Percentiles rank a stretch among this genome's conserved stretches.
These are phyloP conservation scores for Caenorhabditis inopinata DNA, from an alignment of 1,140 invertebrate genomes.

Conservation along the genomic window DNA sequence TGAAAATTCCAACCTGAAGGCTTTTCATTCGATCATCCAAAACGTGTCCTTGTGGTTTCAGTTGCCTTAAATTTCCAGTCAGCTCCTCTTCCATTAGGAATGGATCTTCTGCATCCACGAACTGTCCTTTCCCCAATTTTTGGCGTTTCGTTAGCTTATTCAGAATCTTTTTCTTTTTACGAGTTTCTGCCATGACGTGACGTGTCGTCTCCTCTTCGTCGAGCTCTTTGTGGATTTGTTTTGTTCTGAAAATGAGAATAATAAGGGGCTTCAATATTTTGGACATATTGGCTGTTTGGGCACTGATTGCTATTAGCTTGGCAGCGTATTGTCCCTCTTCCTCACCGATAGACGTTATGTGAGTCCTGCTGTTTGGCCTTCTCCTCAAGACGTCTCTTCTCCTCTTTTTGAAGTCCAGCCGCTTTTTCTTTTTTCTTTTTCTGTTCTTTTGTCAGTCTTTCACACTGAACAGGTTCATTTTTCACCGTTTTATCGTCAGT, in stretches of 20 bases:
- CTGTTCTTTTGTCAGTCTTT: constrained; percentile 44
- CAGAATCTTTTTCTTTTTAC: constrained; percentile 32
- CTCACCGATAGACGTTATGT: constrained; percentile 46
- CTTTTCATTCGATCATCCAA: constrained; percentile 46
- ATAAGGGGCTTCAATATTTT: too few species aligned
- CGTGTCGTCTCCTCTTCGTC: constrained; percentile 29
- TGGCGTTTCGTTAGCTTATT: constrained; percentile 45
- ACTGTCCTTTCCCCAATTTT: constrained; percentile 43
- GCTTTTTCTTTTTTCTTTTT: constrained; percentile 18
- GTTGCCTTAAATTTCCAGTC: constrained; percentile 33
- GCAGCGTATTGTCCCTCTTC: too few species aligned
- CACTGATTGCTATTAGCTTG: too few species aligned
- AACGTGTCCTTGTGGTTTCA: constrained; percentile 44
- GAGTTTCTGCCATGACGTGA: neutral
- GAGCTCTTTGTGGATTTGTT: constrained; percentile 39
- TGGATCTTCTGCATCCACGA: constrained; percentile 45
- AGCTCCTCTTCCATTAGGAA: constrained; percentile 47
- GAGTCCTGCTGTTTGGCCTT: constrained; percentile 35
- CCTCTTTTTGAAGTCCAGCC: constrained; percentile 9
- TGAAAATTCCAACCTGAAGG: too few species aligned
- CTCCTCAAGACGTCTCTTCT: constrained; percentile 17
- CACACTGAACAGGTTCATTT: neutral
- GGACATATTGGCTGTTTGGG: too few species aligned
- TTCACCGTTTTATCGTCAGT: neutral
- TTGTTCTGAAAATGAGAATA: constrained; percentile 22